Evolutionary conservation across 2,888 invertebrate genomes (phyloP), one percentile per base, ranked within the genome.

Genomic region (Chrysomela aeneicollis): DNA sequence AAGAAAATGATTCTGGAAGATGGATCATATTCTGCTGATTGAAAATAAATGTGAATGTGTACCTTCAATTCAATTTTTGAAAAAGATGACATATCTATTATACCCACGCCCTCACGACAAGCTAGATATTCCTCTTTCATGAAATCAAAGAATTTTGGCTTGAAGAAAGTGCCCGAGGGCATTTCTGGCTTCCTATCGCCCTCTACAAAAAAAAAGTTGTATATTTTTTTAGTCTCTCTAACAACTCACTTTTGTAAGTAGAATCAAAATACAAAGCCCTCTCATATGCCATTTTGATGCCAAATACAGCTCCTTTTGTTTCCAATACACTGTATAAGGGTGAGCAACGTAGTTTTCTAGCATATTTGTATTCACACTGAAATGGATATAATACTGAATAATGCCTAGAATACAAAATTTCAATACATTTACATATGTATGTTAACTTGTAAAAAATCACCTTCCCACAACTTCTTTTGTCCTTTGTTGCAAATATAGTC

Each of bases 11-110:
- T n/a, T n/a, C n/a, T n/a, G n/a, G n/a, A n/a, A n/a, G n/a, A n/a
- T n/a, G n/a, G n/a, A n/a, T n/a, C n/a, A n/a, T n/a, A n/a, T n/a
- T n/a, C n/a, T n/a, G n/a, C n/a, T n/a, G n/a, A n/a, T n/a, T n/a
- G n/a, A n/a, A n/a, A n/a, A n/a, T n/a, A n/a, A n/a, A n/a, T n/a
- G n/a, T n/a, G n/a, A 47, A 21, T 19, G 12, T 57, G 79, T 81
- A 90, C 90, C 82, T 87, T 87, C 55, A 92, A 86, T 82, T 90
- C 88, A 74, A 91, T 89, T 82, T 92, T 92, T 10, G 90, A 88
- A 82, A 92, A 92, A 3, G 90, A 90, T 46, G 91, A 90, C 89
- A 92, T 91, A 76, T 92, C 92, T 69, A 92, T 90, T 59, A 92
- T 85, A 58, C 90, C 91, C 49, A 92, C 91, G n/a, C 90, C 87